Conservation (phyloP, 2,113 vertebrate species). For the Coturnix japonica region DNA sequence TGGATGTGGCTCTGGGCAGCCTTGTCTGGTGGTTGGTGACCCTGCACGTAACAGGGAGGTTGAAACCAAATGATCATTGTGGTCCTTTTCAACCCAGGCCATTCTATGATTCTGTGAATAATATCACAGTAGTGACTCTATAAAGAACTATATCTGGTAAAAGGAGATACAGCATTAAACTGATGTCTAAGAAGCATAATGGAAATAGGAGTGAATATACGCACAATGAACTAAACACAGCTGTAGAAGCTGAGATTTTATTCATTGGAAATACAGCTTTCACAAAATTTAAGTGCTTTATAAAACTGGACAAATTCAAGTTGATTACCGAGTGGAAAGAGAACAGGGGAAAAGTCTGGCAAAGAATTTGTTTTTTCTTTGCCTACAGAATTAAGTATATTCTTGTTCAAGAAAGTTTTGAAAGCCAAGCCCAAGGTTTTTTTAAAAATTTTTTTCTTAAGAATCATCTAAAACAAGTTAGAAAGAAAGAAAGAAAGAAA, state of each 20-base stretch:
- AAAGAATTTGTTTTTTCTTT: neutral
- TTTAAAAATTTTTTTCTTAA: neutral
- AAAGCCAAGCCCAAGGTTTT: neutral
- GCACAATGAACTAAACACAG: neutral
- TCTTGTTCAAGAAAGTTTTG: neutral
- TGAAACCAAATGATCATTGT: no score
- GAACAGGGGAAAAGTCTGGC: neutral
- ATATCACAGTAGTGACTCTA: neutral
- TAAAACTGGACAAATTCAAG: neutral
- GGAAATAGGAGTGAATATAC: neutral
- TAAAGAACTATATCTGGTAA: neutral
- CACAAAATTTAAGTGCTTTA: neutral
- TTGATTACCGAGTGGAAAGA: neutral
- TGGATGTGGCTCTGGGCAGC: no score
- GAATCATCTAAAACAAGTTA: neutral
- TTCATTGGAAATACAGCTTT: neutral
- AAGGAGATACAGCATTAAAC: neutral
- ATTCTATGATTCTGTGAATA: neutral
- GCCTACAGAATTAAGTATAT: neutral
- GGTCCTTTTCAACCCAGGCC: no score
- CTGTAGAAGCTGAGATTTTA: neutral
- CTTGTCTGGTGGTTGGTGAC: no score
- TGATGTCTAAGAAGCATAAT: neutral
- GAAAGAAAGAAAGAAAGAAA: no score
- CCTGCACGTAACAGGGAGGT: no score